Evolutionary conservation across 2,113 vertebrate genomes (phyloP).

Genomic region (Osmerus mordax): DNA sequence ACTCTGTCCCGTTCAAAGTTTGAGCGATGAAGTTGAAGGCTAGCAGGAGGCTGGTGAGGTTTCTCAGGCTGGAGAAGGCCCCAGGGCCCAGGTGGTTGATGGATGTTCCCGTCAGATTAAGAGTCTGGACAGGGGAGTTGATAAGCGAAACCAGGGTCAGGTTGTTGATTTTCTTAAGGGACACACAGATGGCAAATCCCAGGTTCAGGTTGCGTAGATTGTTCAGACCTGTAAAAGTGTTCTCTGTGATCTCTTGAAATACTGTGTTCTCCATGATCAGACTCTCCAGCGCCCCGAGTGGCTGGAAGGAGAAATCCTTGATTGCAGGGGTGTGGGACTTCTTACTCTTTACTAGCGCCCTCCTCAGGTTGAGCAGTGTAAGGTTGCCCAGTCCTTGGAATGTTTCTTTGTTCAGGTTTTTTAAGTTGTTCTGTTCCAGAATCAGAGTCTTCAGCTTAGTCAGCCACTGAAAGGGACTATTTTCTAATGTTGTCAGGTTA

Average conservation of each 20-base stretch:
- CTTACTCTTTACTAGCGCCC: constrained; percentile 61
- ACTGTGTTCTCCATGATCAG: constrained; percentile 77
- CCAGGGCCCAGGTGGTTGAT: constrained; percentile 68
- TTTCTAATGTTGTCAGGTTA: constrained; percentile 64
- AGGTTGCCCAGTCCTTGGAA: constrained; percentile 81
- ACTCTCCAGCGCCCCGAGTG: constrained; percentile 73
- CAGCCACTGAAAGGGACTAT: constrained; percentile 80
- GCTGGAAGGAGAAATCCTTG: constrained; percentile 82
- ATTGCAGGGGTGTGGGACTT: constrained; percentile 53
- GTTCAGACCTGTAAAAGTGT: constrained; percentile 81
- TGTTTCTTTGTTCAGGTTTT: constrained; percentile 64
- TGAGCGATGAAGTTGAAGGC: constrained; percentile 86
- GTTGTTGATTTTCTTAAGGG: constrained; percentile 73
- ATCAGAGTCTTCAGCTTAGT: constrained; percentile 71
- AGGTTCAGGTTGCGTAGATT: constrained; percentile 78
- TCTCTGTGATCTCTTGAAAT: constrained; percentile 62
- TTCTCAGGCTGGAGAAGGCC: constrained; percentile 75
- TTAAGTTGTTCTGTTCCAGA: constrained; percentile 76
- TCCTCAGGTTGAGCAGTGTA: constrained; percentile 74
- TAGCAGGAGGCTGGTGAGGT: constrained; percentile 78
- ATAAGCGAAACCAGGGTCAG: constrained; percentile 81
- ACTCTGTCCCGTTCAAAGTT: constrained; percentile 81
- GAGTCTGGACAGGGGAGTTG: constrained; percentile 73
- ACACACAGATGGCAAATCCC: constrained; percentile 65
- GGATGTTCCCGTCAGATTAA: constrained; percentile 82